Evolutionary conservation across 2,888 invertebrate genomes (phyloP), one percentile per base, ranked within the genome.

Genomic region (Drosophila diplacantha): DNA sequence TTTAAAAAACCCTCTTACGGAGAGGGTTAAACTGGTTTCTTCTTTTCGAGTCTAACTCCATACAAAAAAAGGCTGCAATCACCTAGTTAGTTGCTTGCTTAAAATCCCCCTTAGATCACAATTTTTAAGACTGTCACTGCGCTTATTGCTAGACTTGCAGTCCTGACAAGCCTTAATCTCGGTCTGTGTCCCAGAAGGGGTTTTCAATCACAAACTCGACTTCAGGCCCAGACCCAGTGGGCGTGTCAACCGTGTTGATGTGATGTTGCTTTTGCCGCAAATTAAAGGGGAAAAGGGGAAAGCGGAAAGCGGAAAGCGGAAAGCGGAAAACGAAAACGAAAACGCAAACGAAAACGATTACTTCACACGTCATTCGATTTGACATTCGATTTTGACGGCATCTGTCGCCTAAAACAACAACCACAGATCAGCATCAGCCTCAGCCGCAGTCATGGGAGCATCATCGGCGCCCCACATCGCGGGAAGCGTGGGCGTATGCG

Each of bases 301-400:
- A 16, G n/a, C n/a, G 16, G 38, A 8, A 16, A 43, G 29, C 43
- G 43, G 22, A 35, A 16, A 43, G 31, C 43, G n/a, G 43, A 31
- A 35, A 59, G 24, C 58, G 59, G 43, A 31, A 35, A 59, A 29
- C 58, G 59, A 59, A 16, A 43, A 35, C 43, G 43, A 31, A 35
- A 59, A 29, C 58, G 59, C n/a, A 16, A 43, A 35, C 43, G 43
- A 31, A 35, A 59, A 29, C 58, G 59, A 59, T 59, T 58, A 58
- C 59, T 44, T 58, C 58, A 34, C 58, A 59, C 58, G 58, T 59
- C 58, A 59, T 59, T 59, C 58, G 43, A 55, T 49, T 64, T 64
- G 63, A 65, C 63, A 64, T 65, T 64, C 63, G 66, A 64, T 65
- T 64, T 65, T 49, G 55, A 55, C 29, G 39, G 61, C 60, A 61